phyloP scores from a whole-genome alignment of 1,140 invertebrate genomes.

The Saccostrea echinata region DNA sequence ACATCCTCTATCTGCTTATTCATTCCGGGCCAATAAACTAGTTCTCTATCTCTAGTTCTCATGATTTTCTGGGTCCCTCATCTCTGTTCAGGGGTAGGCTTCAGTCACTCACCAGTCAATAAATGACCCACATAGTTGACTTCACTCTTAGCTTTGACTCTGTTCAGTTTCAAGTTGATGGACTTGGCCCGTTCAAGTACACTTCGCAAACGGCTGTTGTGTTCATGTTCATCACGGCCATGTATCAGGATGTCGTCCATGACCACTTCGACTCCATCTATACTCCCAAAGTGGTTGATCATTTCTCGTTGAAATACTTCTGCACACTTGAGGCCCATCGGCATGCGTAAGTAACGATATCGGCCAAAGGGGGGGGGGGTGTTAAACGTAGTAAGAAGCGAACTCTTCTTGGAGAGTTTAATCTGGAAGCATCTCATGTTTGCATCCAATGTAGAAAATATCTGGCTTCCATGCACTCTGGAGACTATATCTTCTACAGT shows the following conservation, averaged over 20 bases:
- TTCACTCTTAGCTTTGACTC: slow-evolving; percentile 64
- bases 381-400: slow-evolving; percentile 69
- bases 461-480: slow-evolving; percentile 55
- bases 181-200: slow-evolving; percentile 24
- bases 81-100: slow-evolving; percentile 66
- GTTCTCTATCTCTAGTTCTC: slow-evolving; percentile 59
- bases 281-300: slow-evolving; percentile 30
- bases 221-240: slow-evolving; percentile 53
- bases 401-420: slow-evolving; percentile 63
- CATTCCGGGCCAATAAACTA: slow-evolving; percentile 80
- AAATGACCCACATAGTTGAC: slow-evolving; percentile 50
- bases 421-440: slow-evolving; percentile 74
- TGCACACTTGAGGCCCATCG: slow-evolving; percentile 42
- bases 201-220: slow-evolving; percentile 46
- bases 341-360: slow-evolving; percentile 57
- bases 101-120: slow-evolving; percentile 69
- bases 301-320: slow-evolving; percentile 56
- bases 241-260: slow-evolving; percentile 48
- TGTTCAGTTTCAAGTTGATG: slow-evolving; percentile 77
- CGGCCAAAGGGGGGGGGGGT: slow-evolving; percentile 73
- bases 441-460: slow-evolving; percentile 70
- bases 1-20: slow-evolving; percentile 78
- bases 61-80: slow-evolving; percentile 52
- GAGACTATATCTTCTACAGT: slow-evolving; percentile 54
- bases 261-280: slow-evolving; percentile 39